phyloP scores from a whole-genome alignment of 2,113 vertebrate genomes.

The Amazona vittata region DNA sequence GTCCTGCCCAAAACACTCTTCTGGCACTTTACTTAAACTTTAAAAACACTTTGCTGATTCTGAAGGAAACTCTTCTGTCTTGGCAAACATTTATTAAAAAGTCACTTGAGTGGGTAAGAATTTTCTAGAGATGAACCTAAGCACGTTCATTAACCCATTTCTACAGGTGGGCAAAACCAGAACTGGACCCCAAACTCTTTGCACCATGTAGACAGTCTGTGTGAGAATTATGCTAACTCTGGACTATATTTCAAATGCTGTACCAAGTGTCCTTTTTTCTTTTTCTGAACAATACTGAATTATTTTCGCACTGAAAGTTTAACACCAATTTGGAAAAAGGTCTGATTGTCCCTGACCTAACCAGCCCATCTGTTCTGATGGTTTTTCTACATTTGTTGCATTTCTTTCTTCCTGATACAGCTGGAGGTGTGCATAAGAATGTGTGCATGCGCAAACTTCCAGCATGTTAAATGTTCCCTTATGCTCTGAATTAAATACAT shows the following conservation, averaged over 20 bases:
- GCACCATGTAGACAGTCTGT: background rate
- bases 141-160: background rate
- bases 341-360: background rate
- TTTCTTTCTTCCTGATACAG: background rate
- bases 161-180: background rate
- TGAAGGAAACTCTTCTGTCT: background rate
- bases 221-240: background rate
- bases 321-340: background rate
- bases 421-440: background rate
- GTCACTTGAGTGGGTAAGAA: background rate
- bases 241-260: background rate
- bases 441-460: background rate
- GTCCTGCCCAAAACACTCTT: background rate
- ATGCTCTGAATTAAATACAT: background rate
- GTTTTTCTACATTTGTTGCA: background rate
- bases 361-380: background rate
- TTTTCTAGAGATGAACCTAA: background rate
- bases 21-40: background rate
- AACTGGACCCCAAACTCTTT: background rate
- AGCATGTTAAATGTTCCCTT: background rate
- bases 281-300: background rate
- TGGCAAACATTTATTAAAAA: background rate
- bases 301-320: background rate
- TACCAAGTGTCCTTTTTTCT: background rate
- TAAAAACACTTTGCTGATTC: background rate